These are phyloP conservation scores for Andrena bicolor DNA, from an alignment of 2,888 invertebrate genomes.

Conservation along the genomic window DNA sequence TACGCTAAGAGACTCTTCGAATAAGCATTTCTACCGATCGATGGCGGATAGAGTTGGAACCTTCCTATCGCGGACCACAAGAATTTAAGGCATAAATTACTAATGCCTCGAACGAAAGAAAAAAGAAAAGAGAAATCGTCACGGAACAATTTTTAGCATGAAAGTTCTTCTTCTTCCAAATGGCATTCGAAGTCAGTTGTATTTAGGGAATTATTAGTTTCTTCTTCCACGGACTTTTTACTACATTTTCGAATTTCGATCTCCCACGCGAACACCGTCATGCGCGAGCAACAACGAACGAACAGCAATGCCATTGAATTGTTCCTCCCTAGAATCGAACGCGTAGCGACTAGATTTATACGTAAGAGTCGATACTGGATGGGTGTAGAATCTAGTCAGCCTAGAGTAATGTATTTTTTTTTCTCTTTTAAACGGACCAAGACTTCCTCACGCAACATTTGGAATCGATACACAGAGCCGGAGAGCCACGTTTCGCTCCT, in stretches of 20 bases:
- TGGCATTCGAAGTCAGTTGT: constrained; percentile 2
- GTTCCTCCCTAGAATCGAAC: constrained; percentile 60
- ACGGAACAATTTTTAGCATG: constrained; percentile 18
- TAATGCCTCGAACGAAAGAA: not conserved
- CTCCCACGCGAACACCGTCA: constrained; percentile 23
- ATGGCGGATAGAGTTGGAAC: not conserved
- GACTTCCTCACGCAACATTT: constrained; percentile 54
- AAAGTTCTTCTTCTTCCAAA: not conserved
- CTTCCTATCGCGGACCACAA: constrained; percentile 39
- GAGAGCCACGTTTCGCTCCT: constrained; percentile 1
- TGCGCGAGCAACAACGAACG: not conserved
- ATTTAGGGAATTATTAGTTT: not conserved
- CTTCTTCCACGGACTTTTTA: constrained; percentile 25
- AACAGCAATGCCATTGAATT: constrained; percentile 25
- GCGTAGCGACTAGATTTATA: constrained; percentile 49
- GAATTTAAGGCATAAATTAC: constrained; percentile 19
- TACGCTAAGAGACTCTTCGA: constrained; percentile 94
- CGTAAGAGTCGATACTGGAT: constrained; percentile 63
- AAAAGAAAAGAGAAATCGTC: not conserved
- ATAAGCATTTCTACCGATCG: constrained; percentile 85
- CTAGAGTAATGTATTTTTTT: constrained; percentile 54
- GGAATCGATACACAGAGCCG: constrained; percentile 16
- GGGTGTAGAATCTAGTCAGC: constrained; percentile 79
- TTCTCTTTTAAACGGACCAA: constrained; percentile 59
- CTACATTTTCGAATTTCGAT: constrained; percentile 22